Conservation (phyloP, 2,888 invertebrate species). For the Metallyticus violacea region DNA sequence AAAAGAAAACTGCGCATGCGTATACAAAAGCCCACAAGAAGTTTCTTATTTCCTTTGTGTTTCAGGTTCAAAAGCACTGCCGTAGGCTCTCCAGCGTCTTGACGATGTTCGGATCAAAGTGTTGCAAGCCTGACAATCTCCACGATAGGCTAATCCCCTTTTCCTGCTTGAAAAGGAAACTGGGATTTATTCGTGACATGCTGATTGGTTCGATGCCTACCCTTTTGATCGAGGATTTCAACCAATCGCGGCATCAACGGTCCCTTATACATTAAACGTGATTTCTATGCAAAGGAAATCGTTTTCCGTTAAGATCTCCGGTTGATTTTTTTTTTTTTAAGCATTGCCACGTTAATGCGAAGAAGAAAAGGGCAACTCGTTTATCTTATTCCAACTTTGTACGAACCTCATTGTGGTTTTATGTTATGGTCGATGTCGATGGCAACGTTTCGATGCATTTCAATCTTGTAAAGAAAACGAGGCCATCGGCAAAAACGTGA, state of each 20-base stretch:
- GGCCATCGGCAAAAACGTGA: slow-evolving; percentile 2
- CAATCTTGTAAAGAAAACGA: slow-evolving; percentile 4
- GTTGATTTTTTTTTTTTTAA: neutral
- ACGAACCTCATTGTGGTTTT: neutral
- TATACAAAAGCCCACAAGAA: neutral
- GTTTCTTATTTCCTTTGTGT: neutral
- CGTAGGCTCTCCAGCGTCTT: no score
- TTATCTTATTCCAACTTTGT: neutral
- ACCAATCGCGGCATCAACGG: slow-evolving; percentile 9
- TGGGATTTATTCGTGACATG: neutral
- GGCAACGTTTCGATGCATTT: slow-evolving; percentile 11
- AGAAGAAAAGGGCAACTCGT: neutral
- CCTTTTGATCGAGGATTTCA: slow-evolving; percentile 4
- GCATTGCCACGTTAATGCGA: neutral
- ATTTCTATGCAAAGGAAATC: neutral
- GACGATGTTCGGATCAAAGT: neutral
- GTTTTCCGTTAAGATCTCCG: neutral
- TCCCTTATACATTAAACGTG: neutral
- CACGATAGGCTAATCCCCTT: neutral
- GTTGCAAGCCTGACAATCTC: neutral
- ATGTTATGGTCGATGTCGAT: neutral
- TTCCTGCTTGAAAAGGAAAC: no score
- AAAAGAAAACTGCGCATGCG: neutral
- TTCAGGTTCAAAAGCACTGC: neutral
- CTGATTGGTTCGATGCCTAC: slow-evolving; percentile 21